These are phyloP conservation scores for Artibeus lituratus DNA, from an alignment of 2,797 vertebrate species.

Conservation along the genomic window DNA sequence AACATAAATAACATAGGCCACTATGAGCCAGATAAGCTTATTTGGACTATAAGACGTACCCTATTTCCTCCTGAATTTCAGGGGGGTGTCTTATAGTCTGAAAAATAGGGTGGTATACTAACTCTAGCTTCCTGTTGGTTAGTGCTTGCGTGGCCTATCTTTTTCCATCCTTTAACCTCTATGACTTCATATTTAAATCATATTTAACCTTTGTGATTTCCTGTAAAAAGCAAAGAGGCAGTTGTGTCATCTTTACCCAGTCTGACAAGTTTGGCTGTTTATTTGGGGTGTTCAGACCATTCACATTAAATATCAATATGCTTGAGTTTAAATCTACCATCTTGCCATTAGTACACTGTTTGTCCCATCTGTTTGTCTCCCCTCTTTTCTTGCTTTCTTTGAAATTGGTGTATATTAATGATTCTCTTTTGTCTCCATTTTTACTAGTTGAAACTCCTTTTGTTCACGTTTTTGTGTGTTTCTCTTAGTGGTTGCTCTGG, in stretches of 20 bases:
- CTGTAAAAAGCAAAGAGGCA: neutral
- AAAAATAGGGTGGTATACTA: neutral
- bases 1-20: too few species aligned
- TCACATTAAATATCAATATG: neutral
- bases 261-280: neutral
- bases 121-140: neutral
- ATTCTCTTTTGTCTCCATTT: neutral
- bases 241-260: neutral
- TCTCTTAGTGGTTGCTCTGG: neutral
- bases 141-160: neutral
- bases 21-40: too few species aligned
- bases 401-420: neutral
- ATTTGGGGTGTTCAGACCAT: neutral
- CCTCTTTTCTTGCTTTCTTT: neutral
- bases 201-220: neutral
- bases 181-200: neutral
- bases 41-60: too few species aligned
- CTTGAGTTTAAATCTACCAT: neutral
- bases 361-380: neutral
- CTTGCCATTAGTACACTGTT: neutral
- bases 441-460: neutral
- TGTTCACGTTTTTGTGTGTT: neutral
- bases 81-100: too few species aligned
- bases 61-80: too few species aligned
- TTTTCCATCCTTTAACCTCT: neutral